These are phyloP conservation scores for Argentina silus DNA, from an alignment of 2,797 vertebrate genomes.

Conservation along the genomic window DNA sequence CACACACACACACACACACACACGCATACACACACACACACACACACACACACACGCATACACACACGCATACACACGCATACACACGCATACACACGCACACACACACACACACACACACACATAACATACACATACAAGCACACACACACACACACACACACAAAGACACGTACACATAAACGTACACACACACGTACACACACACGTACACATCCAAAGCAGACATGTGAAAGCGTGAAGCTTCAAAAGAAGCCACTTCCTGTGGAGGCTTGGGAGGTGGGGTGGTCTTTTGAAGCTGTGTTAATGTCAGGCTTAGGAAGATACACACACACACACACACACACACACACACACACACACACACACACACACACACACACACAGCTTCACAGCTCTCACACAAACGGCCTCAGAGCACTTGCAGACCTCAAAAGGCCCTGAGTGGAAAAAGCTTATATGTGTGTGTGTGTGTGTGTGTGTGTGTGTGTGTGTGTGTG, in stretches of 20 bases:
- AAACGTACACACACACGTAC: constrained; percentile 8
- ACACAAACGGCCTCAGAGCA: too few relatives aligned
- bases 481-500: too few relatives aligned
- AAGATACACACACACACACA: neutral
- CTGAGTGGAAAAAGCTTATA: neutral
- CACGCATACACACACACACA: neutral
- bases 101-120: constrained; percentile 13
- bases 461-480: neutral
- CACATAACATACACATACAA: too few relatives aligned
- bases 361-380: too few relatives aligned
- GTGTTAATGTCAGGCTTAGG: constrained; percentile 23
- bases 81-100: neutral
- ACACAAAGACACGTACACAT: constrained; percentile 9
- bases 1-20: constrained; percentile 1
- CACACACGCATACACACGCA: neutral
- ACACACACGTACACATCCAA: neutral
- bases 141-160: neutral
- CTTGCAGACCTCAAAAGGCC: too few relatives aligned
- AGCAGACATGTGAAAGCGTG: constrained; percentile 31
- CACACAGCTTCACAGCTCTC: too few relatives aligned
- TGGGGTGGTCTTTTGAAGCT: neutral
- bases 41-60: constrained; percentile 10
- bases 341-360: constrained; percentile 2
- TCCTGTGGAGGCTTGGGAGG: constrained; percentile 46
- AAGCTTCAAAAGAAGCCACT: constrained; percentile 66